phyloP scores from a whole-genome alignment of 2,888 invertebrate species.

The Danaus chrysippus region DNA sequence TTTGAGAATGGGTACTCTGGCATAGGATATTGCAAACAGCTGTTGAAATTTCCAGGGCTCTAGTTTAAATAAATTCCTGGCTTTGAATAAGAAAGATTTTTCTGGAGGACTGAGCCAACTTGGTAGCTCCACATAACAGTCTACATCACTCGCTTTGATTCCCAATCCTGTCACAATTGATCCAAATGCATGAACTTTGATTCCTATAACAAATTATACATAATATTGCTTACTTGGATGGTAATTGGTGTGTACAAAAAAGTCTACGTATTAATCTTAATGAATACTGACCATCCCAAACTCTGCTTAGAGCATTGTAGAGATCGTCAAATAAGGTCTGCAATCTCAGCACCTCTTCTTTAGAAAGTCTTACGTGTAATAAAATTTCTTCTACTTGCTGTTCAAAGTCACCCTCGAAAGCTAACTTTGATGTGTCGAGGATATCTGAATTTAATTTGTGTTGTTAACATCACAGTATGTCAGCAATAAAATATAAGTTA shows the following conservation, averaged over 20 bases:
- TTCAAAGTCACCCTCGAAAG: conserved; percentile 51
- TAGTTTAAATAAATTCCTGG: conserved; percentile 57
- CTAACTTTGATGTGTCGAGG: conserved; percentile 25
- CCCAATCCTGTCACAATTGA: conserved; percentile 85
- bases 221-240: too few relatives aligned
- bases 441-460: conserved; percentile 10
- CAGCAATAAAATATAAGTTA: background rate
- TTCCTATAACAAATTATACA: conserved; percentile 44
- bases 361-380: conserved; percentile 49
- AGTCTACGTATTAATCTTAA: too few relatives aligned
- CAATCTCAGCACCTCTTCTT: conserved; percentile 48
- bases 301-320: conserved; percentile 36
- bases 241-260: too few relatives aligned
- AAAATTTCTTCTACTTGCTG: conserved; percentile 56
- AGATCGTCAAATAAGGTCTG: conserved; percentile 53
- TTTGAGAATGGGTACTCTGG: conserved; percentile 88
- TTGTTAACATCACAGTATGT: conserved; percentile 4
- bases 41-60: conserved; percentile 35
- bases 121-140: conserved; percentile 79
- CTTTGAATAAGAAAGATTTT: conserved; percentile 37
- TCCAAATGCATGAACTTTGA: conserved; percentile 80
- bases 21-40: conserved; percentile 79
- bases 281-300: conserved; percentile 43
- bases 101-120: conserved; percentile 21
- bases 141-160: conserved; percentile 85